Base-by-base conservation (phyloP, 2,888 invertebrate genomes). In the Portevinia maculata region DNA sequence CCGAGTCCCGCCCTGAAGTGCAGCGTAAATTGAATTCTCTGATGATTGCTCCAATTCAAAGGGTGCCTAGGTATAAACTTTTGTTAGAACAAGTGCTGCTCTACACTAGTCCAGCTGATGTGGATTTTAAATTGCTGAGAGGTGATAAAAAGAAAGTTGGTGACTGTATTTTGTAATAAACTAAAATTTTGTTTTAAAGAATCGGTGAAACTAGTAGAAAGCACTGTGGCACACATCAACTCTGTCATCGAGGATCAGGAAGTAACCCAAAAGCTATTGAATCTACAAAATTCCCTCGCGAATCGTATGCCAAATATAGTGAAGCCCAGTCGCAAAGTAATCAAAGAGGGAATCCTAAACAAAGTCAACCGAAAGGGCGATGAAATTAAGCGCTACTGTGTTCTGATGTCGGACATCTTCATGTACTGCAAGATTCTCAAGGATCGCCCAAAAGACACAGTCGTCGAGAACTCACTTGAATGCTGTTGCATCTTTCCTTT, bases 11-110 rank as follows among this genome's bases (percentile, higher is more conserved):
- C 8, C 94, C 95, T 6, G 95, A 95, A 89, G 94, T 96, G 52
- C 93, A 93, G 85, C 92, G 92, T 41, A 95, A 95, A 88, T 89
- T 96, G 3, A 93, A 94, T 73, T 93, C 96, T 0, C 90, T 96
- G 41, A 91, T 96, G 85, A 96, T 96, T 84, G 93, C 94, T 1
- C 96, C 96, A 11, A 94, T 96, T 85, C 96, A 96, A 88, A 91
- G 96, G 86, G 92, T 96, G 59, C 96, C 96, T 0, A 92, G 96
- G 55, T 96, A 96, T 88, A 93, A 94, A 86, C 90, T 96, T 46
- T 90, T 96, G 11, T 89, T 96, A 57, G 93, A 94, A 86, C 94
- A 95, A 88, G 92, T 96, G 7, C 86, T 94, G 28, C 91, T 92
- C 24, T 92, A 93, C 84, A 94, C 94, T 0, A 90, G 92, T 44